phyloP scores from a whole-genome alignment of 2,888 invertebrate genomes.

The Hanleya hanleyi region DNA sequence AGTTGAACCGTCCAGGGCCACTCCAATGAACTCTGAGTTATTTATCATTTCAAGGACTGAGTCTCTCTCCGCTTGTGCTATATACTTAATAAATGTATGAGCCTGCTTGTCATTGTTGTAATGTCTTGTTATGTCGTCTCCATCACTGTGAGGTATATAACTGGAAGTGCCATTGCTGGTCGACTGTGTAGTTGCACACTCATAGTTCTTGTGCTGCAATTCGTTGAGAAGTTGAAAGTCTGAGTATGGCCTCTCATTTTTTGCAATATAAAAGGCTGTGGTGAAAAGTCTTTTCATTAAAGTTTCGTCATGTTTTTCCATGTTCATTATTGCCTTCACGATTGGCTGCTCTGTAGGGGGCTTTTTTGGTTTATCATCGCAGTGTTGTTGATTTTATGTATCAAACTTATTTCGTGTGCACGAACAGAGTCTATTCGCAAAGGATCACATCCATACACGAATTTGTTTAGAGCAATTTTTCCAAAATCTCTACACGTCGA shows the following conservation, averaged over 20 bases:
- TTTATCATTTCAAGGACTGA: neutral
- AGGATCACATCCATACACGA: no score
- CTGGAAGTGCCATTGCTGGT: no score
- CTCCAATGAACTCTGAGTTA: neutral
- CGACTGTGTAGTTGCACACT: no score
- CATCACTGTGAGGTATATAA: no score
- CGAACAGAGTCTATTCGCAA: no score
- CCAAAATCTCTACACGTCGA: no score
- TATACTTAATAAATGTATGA: neutral
- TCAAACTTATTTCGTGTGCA: no score
- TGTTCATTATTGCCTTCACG: neutral
- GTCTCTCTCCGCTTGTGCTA: neutral
- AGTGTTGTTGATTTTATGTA: no score
- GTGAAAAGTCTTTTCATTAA: neutral
- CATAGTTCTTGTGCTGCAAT: neutral
- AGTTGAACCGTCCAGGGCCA: neutral
- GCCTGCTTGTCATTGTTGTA: neutral
- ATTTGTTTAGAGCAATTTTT: no score
- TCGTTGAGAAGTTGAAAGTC: neutral
- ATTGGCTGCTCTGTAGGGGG: neutral
- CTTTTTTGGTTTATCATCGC: neutral
- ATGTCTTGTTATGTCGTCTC: neutral
- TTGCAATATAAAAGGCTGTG: neutral
- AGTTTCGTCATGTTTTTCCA: neutral
- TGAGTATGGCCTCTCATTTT: neutral